phyloP scores from a whole-genome alignment of 2,797 vertebrate genomes.

The Erpetoichthys calabaricus region DNA sequence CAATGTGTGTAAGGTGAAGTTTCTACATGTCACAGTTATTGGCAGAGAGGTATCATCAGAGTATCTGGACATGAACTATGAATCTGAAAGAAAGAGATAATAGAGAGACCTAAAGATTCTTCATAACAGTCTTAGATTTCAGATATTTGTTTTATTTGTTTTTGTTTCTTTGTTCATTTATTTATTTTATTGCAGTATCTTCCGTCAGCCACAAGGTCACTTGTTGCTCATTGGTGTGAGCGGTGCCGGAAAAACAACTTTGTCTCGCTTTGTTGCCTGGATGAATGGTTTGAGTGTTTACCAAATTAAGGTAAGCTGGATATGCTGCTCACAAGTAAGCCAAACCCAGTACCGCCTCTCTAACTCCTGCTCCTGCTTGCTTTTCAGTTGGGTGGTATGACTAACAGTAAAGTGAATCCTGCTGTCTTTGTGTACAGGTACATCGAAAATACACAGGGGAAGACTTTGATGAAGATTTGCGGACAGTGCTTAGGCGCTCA shows the following conservation, averaged over 20 bases:
- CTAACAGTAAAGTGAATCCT: background rate
- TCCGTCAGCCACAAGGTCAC: constrained; percentile 95
- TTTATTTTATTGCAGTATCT: constrained; percentile 61
- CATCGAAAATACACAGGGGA: constrained; percentile 95
- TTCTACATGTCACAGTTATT: background rate
- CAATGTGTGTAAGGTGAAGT: background rate
- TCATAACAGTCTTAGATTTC: background rate
- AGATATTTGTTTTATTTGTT: background rate
- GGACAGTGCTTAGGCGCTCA: constrained; percentile 83
- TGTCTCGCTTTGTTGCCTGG: constrained; percentile 96
- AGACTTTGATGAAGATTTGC: constrained; percentile 93
- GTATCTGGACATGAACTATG: too few relatives aligned
- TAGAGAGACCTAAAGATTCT: too few relatives aligned
- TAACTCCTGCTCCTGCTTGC: too few relatives aligned
- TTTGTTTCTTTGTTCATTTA: background rate
- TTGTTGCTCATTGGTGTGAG: constrained; percentile 94
- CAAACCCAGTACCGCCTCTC: too few relatives aligned
- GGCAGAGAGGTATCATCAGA: too few relatives aligned
- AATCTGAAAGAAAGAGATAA: too few relatives aligned
- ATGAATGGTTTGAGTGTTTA: constrained; percentile 97
- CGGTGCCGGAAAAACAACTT: constrained; percentile 90
- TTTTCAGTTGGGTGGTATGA: background rate
- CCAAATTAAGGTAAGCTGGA: constrained; percentile 80
- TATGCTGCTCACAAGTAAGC: background rate
- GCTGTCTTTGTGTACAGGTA: constrained; percentile 47